Conservation (phyloP, 1,140 invertebrate species). For the Triops cancriformis region DNA sequence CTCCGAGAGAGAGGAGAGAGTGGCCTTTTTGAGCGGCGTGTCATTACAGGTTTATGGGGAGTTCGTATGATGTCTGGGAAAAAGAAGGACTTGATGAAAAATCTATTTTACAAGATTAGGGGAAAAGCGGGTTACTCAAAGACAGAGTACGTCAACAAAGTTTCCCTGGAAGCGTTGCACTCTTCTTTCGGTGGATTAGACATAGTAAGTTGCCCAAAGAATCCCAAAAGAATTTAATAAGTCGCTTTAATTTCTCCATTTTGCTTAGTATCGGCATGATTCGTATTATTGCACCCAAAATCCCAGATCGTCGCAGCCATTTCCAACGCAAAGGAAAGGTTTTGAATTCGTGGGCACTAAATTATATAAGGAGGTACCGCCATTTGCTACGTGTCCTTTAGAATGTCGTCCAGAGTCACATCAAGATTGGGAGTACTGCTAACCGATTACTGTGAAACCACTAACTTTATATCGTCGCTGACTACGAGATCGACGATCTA, state of each 20-base stretch:
- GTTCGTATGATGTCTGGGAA: neutral
- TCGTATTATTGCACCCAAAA: neutral
- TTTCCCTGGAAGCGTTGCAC: neutral
- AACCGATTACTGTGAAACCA: neutral
- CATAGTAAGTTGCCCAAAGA: neutral
- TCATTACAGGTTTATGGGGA: neutral
- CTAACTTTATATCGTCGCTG: too few species aligned
- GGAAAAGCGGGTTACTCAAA: neutral
- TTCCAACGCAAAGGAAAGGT: neutral
- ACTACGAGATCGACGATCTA: too few species aligned
- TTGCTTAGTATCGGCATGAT: neutral
- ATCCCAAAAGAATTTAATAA: neutral
- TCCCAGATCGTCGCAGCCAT: neutral
- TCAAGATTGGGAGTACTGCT: neutral
- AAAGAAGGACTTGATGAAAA: neutral
- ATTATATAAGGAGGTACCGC: neutral
- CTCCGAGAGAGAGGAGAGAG: too few species aligned
- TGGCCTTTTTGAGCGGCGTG: neutral
- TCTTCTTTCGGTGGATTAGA: neutral
- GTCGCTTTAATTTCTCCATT: too few species aligned
- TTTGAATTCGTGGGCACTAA: neutral
- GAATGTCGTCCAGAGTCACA: neutral
- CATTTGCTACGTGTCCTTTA: neutral
- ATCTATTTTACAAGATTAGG: neutral
- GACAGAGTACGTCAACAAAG: neutral